phyloP scores from a whole-genome alignment of 2,797 vertebrate genomes.

The Dipus sagitta region DNA sequence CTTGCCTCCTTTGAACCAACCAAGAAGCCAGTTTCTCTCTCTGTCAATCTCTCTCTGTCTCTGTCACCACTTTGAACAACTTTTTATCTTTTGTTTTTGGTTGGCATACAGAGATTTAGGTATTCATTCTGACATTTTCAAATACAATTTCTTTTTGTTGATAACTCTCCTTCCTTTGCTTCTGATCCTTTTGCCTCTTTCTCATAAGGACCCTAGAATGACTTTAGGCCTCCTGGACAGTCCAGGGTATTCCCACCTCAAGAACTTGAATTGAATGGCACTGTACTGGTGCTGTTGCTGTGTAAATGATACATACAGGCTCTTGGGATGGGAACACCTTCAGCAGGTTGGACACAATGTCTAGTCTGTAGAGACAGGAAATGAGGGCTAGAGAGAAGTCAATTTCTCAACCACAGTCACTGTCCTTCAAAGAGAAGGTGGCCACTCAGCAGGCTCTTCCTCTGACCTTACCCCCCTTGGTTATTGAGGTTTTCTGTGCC shows the following conservation, averaged over 20 bases:
- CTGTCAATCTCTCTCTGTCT: too few species aligned
- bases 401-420: background rate
- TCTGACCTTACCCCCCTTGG: background rate
- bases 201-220: too few species aligned
- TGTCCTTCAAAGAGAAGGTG: background rate
- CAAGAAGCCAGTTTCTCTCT: rapidly evolving
- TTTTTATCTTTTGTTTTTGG: too few species aligned
- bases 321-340: too few species aligned
- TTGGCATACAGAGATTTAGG: too few species aligned
- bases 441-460: background rate
- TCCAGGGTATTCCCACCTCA: background rate
- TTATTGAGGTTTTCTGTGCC: background rate
- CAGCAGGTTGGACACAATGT: background rate
- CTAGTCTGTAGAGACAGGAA: background rate
- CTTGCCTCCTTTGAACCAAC: background rate
- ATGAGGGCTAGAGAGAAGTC: background rate
- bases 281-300: background rate
- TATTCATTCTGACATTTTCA: too few species aligned
- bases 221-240: background rate
- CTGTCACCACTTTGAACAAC: background rate
- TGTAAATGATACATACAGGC: background rate
- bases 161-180: too few species aligned
- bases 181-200: background rate
- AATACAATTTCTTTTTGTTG: too few species aligned
- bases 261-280: background rate